A percentile compares a stretch with the other conserved stretches of the same genome.
phyloP scores from a whole-genome alignment of 2,113 vertebrate genomes.

The Daubentonia madagascariensis region DNA sequence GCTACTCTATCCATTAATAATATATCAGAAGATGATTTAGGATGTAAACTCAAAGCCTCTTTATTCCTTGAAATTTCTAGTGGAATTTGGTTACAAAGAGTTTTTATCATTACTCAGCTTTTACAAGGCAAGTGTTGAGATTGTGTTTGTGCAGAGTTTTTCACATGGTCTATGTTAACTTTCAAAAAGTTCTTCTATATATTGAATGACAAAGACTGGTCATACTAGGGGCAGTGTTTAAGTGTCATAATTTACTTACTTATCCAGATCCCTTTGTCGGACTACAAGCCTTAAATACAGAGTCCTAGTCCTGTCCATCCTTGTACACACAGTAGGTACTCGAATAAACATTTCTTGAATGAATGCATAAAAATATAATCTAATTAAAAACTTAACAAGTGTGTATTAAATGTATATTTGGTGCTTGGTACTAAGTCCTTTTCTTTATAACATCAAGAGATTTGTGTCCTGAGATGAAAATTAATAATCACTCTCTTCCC shows the following conservation, averaged over 20 bases:
- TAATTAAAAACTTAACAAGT: not conserved
- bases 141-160: not conserved
- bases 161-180: not conserved
- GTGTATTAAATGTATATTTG: not conserved
- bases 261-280: not conserved
- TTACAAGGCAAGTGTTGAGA: not conserved
- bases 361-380: not conserved
- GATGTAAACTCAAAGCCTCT: not conserved
- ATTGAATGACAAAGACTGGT: not conserved
- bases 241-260: not conserved
- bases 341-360: not conserved
- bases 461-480: constrained; percentile 22
- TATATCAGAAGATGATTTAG: not conserved
- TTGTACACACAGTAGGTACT: not conserved
- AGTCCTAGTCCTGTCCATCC: not conserved
- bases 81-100: not conserved
- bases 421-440: not conserved
- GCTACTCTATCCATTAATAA: not conserved
- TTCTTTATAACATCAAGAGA: not conserved
- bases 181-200: not conserved
- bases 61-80: not conserved
- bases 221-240: not conserved
- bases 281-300: not conserved
- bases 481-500: constrained; percentile 76
- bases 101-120: not conserved